Base-by-base conservation (phyloP, 2,797 vertebrate genomes). In the Geranospiza caerulescens region DNA sequence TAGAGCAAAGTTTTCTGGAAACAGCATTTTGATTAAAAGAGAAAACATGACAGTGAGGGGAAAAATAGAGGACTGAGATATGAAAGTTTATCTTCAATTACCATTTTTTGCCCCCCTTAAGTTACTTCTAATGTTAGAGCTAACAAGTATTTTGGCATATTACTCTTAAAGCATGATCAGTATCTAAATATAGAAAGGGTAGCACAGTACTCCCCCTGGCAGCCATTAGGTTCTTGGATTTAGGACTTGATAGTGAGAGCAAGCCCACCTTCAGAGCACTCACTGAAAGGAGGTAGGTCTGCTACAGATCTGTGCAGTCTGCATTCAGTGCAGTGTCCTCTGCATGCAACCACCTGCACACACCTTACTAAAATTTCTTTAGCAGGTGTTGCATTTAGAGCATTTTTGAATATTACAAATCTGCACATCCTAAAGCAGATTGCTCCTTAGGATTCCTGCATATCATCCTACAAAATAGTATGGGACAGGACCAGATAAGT, bases 61-160 rank as follows among this genome's bases (percentile, higher is more conserved):
- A 4, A 7, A 80, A 73, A 31, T 2, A 66, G 29, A 82, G 7
- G 4, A 34, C 15, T 0, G 0, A 82, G 31, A 76, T 1, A 55
- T 3, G 4, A 73, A 50, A 27, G 21, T 36, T 15, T 21, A 19
- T 29, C n/a, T 44, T 86, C 31, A 73, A 3, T 47, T 85, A 22
- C 15, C 75, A 10, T 42, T 50, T 26, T 45, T 89, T 48, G 9
- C 15, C 5, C 71, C 9, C 31, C 17, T 81, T 79, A 48, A 70
- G 12, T 15, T 87, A 44, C n/a, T 79, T 80, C 52, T 56, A 48
- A 52, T 68, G 76, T 55, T 72, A 56, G 33, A 72, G 14, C 10
- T 64, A 83, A 26, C 6, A 60, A 53, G 27, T 40, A 36, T 31
- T 81, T 75, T 75, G 22, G 45, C 52, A 34, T 82, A 15, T 38